Evolutionary conservation across 2,797 vertebrate species (phyloP), one percentile per base, ranked within the genome.

Genomic region (Falco biarmicus): DNA sequence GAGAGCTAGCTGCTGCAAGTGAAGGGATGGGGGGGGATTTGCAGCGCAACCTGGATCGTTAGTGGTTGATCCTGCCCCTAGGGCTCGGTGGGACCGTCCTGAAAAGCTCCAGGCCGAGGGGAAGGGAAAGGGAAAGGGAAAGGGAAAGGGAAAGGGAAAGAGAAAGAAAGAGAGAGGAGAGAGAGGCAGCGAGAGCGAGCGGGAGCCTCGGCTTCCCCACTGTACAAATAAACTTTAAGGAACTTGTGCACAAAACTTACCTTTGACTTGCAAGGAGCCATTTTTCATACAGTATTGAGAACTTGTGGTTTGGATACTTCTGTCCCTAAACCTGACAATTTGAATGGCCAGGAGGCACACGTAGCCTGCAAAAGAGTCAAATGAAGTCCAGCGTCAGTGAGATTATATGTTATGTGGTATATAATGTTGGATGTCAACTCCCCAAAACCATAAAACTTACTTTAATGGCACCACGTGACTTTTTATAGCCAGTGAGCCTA

Each of bases 381-480:
- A 99, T 99, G 98, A 98, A 99, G 99, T 99, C 99, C 99, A 98
- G 98, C 98, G 98, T 99, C 99, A 99, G 98, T 99, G 98, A 98
- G 99, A 99, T 99, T 99, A 99, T 99, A 99, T 99, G 99, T 99
- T 99, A 99, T 99, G 99, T 99, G 99, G 99, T 99, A 99, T 99
- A 99, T 99, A 99, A 99, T 99, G 98, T 98, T 99, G 98, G 98
- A 98, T 98, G 99, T 99, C 99, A 99, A 99, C 99, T 99, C 99
- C 99, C 99, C 99, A 99, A 99, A 99, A 99, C 99, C 99, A 99
- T 99, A 99, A 99, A 99, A 99, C 99, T 99, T 99, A 99, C 99
- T 99, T 99, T 99, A 99, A 99, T 99, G 99, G 99, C 97, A 99
- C 98, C 99, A 99, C 99, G 99, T 99, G 99, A 99, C 99, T 98